Evolutionary conservation across 1,140 invertebrate genomes (phyloP).

Genomic region (Saccostrea echinata): DNA sequence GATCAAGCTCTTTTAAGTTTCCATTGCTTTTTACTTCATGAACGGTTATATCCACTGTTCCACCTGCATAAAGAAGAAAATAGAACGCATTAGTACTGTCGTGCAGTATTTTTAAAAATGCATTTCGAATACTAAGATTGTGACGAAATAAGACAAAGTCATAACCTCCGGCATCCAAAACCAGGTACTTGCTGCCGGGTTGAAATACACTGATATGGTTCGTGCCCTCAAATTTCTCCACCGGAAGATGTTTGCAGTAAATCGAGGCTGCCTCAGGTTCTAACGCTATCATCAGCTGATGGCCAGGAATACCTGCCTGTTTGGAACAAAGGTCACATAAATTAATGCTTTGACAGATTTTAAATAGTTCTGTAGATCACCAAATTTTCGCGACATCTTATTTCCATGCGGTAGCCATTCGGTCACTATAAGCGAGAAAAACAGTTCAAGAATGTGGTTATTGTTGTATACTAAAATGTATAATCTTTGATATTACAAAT

Average conservation of each 20-base stretch:
- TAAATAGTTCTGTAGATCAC: too few species aligned
- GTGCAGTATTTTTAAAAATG: background rate
- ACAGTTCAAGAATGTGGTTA: too few species aligned
- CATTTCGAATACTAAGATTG: background rate
- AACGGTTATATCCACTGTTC: slow-evolving; percentile 85
- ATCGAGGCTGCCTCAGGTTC: slow-evolving; percentile 59
- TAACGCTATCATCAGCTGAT: slow-evolving; percentile 45
- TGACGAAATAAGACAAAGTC: background rate
- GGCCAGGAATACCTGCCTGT: slow-evolving; percentile 46
- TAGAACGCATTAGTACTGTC: background rate
- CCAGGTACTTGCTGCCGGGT: slow-evolving; percentile 43
- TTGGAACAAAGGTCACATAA: background rate
- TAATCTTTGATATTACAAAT: too few species aligned
- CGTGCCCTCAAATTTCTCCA: background rate
- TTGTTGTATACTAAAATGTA: too few species aligned
- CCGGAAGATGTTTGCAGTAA: slow-evolving; percentile 43
- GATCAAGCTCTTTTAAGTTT: slow-evolving; percentile 81
- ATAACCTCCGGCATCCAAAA: slow-evolving; percentile 51
- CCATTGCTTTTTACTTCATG: slow-evolving; percentile 81
- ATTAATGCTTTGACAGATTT: background rate
- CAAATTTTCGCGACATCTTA: too few species aligned
- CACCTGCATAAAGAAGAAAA: slow-evolving; percentile 74
- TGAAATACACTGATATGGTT: slow-evolving; percentile 3
- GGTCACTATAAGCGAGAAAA: too few species aligned
- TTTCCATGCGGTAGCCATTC: too few species aligned